Evolutionary conservation across 1,140 invertebrate genomes (phyloP), one percentile per base, ranked within the genome.

Genomic region (Eriocheir sinensis): DNA sequence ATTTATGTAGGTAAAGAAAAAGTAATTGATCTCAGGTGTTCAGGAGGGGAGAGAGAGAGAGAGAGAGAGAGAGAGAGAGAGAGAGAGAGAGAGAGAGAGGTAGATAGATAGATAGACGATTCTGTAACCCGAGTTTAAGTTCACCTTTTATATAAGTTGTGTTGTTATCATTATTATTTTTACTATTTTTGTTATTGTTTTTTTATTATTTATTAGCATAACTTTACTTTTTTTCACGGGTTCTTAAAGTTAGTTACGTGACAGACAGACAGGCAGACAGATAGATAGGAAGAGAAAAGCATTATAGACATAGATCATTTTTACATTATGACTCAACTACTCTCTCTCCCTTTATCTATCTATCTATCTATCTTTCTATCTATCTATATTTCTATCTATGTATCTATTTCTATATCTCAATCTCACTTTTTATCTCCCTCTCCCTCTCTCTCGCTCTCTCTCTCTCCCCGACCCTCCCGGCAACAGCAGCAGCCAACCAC

Each of bases 401-500:
- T 17, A n/a, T 32, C 32, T 38, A 32, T 32, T 30, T 72, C 48
- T 79, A 32, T 79, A 38, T 89, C 88, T 89, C 88, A 53, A 40
- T 89, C 88, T 89, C 88, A 32, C 88, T 89, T 41, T 89, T 41
- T 89, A 40, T 89, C 88, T 89, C 88, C 53, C 88, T 89, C 88
- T 89, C 88, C 53, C 88, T 89, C 88, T 89, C 88, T 89, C 88
- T 89, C 88, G 48, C 88, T 89, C 88, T 89, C 88, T 89, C 88
- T 89, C 88, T 89, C 88, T 89, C 88, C 53, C 88, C 30, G 41
- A 17, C 32, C 32, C 27, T 48, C 41, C 0, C 34, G 53, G 30
- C n/a, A 53, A 53, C 60, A n/a, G 60, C 17, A n/a, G 27, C 27
- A n/a, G n/a, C n/a, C n/a, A n/a, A n/a, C n/a, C n/a, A n/a, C n/a